Evolutionary conservation across 2,797 vertebrate species (phyloP), one percentile per base, ranked within the genome.

Genomic region (Acanthurus leucopareius): DNA sequence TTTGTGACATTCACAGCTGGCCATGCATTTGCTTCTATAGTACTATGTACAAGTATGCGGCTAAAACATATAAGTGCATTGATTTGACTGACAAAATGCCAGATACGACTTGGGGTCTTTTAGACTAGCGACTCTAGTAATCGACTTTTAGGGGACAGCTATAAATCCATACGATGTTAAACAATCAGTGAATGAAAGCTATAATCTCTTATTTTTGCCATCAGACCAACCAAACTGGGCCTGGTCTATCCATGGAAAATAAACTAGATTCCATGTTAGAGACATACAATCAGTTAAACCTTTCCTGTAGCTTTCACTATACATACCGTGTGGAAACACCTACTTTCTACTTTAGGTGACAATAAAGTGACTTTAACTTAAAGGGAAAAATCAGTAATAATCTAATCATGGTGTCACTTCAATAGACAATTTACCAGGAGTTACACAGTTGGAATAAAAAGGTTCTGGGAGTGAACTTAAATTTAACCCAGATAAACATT

Each of bases 341-440:
- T 3, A 17, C 79, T 76, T 75, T 10, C 63, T 3, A 17, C 79
- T 76, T 75, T 10, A 86, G 84, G 78, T 79, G 72, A 86, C 17
- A 77, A 54, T 82, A 89, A 88, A 88, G 67, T 83, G 88, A 85
- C 82, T 80, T 70, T 14, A 84, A 74, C 49, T 15, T 82, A 80
- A 86, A 84, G 59, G 77, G 47, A 84, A 86, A 62, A 81, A 86
- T 82, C n/a, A 14, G 7, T 69, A 32, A 54, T 59, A 51, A 58
- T 68, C 62, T 19, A 40, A 76, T 72, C 17, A 72, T 52, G 20
- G 40, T 64, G 69, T 70, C 59, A 62, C 69, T 79, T 76, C 59
- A 70, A 44, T 14, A 73, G 48, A 81, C 38, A 56, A 52, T 66
- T 79, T 56, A 16, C 86, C 53, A 53, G 28, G 54, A 54, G n/a